Base-by-base conservation (phyloP, 1,140 invertebrate species). In the Heliconius congener region DNA sequence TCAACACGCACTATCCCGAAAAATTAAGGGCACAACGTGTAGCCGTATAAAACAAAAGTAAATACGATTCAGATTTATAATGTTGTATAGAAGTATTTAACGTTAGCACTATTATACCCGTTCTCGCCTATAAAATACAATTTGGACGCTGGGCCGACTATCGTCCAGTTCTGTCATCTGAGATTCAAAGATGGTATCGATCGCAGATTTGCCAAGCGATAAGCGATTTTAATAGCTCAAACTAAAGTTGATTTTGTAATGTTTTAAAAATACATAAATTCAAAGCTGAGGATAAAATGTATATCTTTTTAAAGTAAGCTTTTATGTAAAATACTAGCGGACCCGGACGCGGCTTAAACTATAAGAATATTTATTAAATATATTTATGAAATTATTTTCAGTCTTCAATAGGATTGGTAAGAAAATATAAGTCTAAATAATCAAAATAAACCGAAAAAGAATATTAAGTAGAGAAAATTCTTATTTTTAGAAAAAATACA, bases 141-240 rank as follows among this genome's bases (percentile, higher is more conserved):
- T 77, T 77, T 77, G 2, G 18, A 66, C 46, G 46, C 46, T n/a
- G 8, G 66, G 60, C 70, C 66, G 70, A 71, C 72, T 77, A 77
- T 71, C 76, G 39, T 42, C 27, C 70, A 77, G 76, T 66, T 55
- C 42, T 77, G 76, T 71, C 76, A 77, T 46, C 27, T 46, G 76
- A 77, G 27, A 77, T 77, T 71, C 76, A 71, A 72, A 42, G 66
- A 57, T 57, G 39, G 39, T 77, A 77, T 77, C 30, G 76, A 77
- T 77, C 70, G 50, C 3, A 16, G 46, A 19, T 18, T 46, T 50
- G 18, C 19, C 16, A 37, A 27, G 13, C 18, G 3, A 71, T 52
- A 76, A 46, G 16, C n/a, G n/a, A 76, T 55, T 39, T 37, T 76
- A 66, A 4, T 1, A 2, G 23, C 23, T 3, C 4, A 16, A 0